Conservation (phyloP, 2,113 vertebrate species). For the Lycaon pictus region DNA sequence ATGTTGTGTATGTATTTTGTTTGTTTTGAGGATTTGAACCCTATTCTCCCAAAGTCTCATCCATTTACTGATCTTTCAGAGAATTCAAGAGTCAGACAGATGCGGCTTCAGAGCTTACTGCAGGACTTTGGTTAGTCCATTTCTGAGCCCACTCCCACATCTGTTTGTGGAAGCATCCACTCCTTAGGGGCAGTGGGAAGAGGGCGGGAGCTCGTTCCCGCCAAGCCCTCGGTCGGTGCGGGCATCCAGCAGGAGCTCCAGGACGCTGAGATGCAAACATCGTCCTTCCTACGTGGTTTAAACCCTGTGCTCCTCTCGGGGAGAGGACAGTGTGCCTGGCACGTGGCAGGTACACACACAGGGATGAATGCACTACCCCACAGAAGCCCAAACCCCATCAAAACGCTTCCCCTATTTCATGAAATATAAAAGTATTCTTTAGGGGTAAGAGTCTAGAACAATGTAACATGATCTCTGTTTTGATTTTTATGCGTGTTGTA, state of each 20-base stretch:
- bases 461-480: not conserved
- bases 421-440: not conserved
- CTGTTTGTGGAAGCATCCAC: not conserved
- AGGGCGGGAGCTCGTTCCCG: not conserved
- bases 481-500: not conserved
- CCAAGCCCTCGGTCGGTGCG: fast-evolving
- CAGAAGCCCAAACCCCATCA: not conserved
- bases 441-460: not conserved
- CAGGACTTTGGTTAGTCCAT: not conserved
- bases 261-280: fast-evolving
- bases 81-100: not conserved
- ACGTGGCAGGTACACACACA: fast-evolving
- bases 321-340: fast-evolving
- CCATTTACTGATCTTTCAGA: not conserved
- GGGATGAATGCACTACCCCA: fast-evolving
- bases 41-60: not conserved
- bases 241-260: fast-evolving
- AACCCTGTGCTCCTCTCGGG: fast-evolving
- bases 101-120: not conserved
- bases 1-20: no score
- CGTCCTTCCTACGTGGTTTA: fast-evolving
- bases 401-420: not conserved
- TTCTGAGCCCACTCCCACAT: not conserved
- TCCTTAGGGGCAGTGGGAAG: not conserved
- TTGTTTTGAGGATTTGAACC: not conserved